Percentiles rank a stretch among this genome's conserved stretches.
phyloP scores from a whole-genome alignment of 2,797 vertebrate species.

The Poecilia picta region DNA sequence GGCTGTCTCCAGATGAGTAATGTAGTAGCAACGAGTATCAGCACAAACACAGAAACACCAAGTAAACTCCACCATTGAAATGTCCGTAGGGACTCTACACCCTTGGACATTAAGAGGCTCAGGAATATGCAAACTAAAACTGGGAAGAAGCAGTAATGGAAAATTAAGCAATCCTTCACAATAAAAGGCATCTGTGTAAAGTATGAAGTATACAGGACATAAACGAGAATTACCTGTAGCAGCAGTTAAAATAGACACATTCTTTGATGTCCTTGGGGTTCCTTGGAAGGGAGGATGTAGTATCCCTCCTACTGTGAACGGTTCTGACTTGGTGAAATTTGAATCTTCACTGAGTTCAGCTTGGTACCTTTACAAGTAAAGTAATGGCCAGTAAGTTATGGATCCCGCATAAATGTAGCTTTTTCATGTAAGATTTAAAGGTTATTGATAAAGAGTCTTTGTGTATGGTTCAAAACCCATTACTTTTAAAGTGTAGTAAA shows the following conservation, averaged over 20 bases:
- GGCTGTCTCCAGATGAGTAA: slow-evolving; percentile 86
- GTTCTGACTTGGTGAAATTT: slow-evolving; percentile 51
- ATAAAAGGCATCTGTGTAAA: not conserved
- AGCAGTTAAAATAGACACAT: slow-evolving; percentile 74
- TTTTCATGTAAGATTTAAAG: not conserved
- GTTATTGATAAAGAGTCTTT: not conserved
- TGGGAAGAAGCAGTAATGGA: slow-evolving; percentile 44
- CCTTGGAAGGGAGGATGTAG: slow-evolving; percentile 64
- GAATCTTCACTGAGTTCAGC: slow-evolving; percentile 52
- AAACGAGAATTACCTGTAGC: slow-evolving; percentile 65
- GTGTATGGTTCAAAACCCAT: not conserved
- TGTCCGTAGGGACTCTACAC: slow-evolving; percentile 58
- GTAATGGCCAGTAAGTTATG: not conserved
- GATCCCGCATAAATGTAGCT: not conserved
- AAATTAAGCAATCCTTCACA: not conserved
- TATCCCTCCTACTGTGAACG: slow-evolving; percentile 53
- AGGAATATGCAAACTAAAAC: slow-evolving; percentile 74
- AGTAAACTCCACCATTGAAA: slow-evolving; percentile 79
- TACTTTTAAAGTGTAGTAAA: not conserved
- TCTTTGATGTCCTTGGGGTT: slow-evolving; percentile 71
- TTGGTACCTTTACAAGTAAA: slow-evolving; percentile 76
- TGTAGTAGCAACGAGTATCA: slow-evolving; percentile 67
- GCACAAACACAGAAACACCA: slow-evolving; percentile 64
- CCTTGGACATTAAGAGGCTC: slow-evolving; percentile 69
- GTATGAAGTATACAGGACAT: not conserved